phyloP scores from a whole-genome alignment of 2,888 invertebrate genomes.

The Sicus ferrugineus region DNA sequence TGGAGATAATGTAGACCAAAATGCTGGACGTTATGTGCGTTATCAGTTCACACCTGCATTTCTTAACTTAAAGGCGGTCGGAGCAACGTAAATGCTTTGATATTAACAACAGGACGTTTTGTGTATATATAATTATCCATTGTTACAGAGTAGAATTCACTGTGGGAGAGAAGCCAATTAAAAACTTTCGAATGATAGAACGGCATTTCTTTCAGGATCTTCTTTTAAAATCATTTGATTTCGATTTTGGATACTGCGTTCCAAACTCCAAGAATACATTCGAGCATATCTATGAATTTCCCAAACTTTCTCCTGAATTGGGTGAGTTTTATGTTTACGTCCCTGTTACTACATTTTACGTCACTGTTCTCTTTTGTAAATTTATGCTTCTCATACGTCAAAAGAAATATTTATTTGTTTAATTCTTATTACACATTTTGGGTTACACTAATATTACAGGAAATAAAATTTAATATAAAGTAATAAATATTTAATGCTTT shows the following conservation, averaged over 20 bases:
- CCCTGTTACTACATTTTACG: too few relatives aligned
- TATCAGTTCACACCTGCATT: conserved; percentile 99
- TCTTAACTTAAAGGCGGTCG: conserved; percentile 93
- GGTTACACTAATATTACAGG: too few relatives aligned
- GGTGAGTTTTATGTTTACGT: conserved; percentile 73
- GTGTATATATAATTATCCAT: conserved; percentile 4
- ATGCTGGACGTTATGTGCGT: conserved; percentile 95
- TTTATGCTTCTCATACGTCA: too few relatives aligned
- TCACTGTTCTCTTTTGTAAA: too few relatives aligned
- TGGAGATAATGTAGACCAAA: conserved; percentile 74
- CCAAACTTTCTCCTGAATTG: conserved; percentile 82
- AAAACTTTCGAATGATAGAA: conserved; percentile 98
- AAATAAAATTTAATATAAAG: too few relatives aligned
- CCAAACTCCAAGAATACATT: conserved; percentile 97
- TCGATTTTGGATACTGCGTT: conserved; percentile 99
- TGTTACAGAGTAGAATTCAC: conserved; percentile 90
- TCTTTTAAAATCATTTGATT: conserved; percentile 96
- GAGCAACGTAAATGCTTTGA: conserved; percentile 85
- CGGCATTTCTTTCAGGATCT: conserved; percentile 94
- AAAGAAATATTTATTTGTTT: too few relatives aligned
- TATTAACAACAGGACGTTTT: conserved; percentile 27
- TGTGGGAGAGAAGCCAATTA: conserved; percentile 90
- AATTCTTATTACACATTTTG: too few relatives aligned
- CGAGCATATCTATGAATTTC: conserved; percentile 99
- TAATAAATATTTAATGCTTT: too few relatives aligned